Conservation (phyloP, 2,113 vertebrate species). For the Ornithorhynchus anatinus region DNA sequence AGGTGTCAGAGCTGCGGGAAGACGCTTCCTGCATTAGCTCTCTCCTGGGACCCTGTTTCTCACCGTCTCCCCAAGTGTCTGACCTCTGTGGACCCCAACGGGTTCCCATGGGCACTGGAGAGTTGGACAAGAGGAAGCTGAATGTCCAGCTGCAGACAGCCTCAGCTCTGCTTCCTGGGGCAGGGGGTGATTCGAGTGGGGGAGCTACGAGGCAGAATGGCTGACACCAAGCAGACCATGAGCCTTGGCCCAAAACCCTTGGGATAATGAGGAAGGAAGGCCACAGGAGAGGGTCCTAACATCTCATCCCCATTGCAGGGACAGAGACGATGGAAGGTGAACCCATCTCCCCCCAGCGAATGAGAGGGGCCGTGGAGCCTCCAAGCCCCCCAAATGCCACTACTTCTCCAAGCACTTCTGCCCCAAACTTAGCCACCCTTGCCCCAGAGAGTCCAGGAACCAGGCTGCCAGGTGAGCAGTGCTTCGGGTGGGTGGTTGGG, state of each 20-base stretch:
- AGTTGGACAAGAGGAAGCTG: background rate
- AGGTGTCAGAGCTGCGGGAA: background rate
- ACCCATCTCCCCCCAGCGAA: constrained; percentile 56
- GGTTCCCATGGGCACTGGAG: background rate
- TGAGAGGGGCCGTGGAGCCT: constrained; percentile 62
- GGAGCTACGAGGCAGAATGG: background rate
- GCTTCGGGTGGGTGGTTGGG: background rate
- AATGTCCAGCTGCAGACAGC: background rate
- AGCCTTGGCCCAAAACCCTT: background rate
- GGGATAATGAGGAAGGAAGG: background rate
- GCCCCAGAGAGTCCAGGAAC: constrained; percentile 33
- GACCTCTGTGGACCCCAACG: background rate
- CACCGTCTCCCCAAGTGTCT: background rate
- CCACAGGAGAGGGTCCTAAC: background rate
- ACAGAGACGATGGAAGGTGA: constrained; percentile 44
- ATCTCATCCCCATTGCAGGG: constrained; percentile 45
- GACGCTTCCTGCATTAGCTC: accelerated
- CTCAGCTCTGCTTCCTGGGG: background rate
- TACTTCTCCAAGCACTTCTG: background rate
- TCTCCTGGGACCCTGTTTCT: accelerated
- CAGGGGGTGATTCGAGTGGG: background rate
- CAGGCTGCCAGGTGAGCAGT: constrained; percentile 69
- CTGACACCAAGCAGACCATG: background rate
- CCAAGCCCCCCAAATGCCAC: constrained; percentile 34
- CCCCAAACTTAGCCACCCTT: constrained; percentile 9